Conservation (phyloP, 2,113 vertebrate genomes). For the Strix uralensis region DNA sequence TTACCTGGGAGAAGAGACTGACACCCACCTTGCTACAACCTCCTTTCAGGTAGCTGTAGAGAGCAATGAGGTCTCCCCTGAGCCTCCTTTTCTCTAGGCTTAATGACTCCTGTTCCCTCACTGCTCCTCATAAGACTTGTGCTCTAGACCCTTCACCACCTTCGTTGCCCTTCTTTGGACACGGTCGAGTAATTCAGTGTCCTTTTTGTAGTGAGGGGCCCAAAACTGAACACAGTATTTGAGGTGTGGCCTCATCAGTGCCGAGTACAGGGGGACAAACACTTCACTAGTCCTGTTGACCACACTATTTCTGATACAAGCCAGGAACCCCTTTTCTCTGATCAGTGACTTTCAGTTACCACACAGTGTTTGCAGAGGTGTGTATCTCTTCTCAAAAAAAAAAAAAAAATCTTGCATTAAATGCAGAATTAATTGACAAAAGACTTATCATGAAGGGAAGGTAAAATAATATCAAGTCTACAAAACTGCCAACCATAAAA, state of each 20-base stretch:
- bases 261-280: rapidly evolving
- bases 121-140: background rate
- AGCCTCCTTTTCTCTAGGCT: too few species aligned
- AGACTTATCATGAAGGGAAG: background rate
- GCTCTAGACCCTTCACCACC: background rate
- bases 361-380: background rate
- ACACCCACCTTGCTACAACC: background rate
- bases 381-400: background rate
- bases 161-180: rapidly evolving
- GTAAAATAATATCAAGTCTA: background rate
- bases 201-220: too few species aligned
- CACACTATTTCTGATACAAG: background rate
- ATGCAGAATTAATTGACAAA: background rate
- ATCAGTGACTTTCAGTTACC: background rate
- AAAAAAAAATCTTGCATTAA: background rate
- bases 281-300: background rate
- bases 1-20: too few species aligned
- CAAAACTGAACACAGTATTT: background rate
- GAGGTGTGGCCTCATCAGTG: background rate
- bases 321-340: background rate
- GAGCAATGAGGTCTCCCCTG: too few species aligned
- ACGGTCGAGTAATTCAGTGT: background rate
- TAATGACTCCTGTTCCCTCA: background rate
- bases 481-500: background rate
- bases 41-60: background rate